Percentiles rank a stretch among this genome's conserved stretches.
phyloP scores from a whole-genome alignment of 2,888 invertebrate species.

The Heliconius ismenius region DNA sequence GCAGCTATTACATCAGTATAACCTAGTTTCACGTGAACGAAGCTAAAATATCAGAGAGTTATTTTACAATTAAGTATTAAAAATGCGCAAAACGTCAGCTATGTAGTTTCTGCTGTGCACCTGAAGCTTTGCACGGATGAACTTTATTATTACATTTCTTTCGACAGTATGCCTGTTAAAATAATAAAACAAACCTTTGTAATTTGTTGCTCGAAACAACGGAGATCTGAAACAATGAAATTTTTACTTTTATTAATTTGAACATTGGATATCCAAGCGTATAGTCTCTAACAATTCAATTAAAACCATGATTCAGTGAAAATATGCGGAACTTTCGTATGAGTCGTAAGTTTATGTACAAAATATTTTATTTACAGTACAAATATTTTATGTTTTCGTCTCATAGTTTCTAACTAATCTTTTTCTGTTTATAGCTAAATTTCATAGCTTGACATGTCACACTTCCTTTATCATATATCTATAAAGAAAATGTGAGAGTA shows the following conservation, averaged over 20 bases:
- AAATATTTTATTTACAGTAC: background rate
- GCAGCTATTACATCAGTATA: conserved; percentile 62
- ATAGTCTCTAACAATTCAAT: conserved; percentile 17
- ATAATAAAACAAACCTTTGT: conserved; percentile 35
- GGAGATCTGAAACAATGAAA: conserved; percentile 55
- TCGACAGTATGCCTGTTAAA: conserved; percentile 17
- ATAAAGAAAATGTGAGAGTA: background rate
- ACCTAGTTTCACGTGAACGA: conserved; percentile 64
- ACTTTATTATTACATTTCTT: conserved; percentile 26
- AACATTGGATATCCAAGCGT: background rate
- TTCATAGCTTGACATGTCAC: background rate
- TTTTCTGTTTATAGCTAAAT: background rate
- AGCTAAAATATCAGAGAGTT: conserved; percentile 57
- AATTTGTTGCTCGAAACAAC: conserved; percentile 43
- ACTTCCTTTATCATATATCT: background rate
- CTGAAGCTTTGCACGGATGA: conserved; percentile 20
- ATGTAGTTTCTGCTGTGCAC: conserved; percentile 31
- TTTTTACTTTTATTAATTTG: conserved; percentile 17
- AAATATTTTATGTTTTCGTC: background rate
- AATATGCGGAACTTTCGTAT: conserved; percentile 1
- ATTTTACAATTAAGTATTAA: conserved; percentile 53
- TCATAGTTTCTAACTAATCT: background rate
- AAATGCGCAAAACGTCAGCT: conserved; percentile 32
- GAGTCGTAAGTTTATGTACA: background rate
- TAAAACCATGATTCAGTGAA: background rate